Base-by-base conservation (phyloP, 2,113 vertebrate species). In the Noctilio leporinus region DNA sequence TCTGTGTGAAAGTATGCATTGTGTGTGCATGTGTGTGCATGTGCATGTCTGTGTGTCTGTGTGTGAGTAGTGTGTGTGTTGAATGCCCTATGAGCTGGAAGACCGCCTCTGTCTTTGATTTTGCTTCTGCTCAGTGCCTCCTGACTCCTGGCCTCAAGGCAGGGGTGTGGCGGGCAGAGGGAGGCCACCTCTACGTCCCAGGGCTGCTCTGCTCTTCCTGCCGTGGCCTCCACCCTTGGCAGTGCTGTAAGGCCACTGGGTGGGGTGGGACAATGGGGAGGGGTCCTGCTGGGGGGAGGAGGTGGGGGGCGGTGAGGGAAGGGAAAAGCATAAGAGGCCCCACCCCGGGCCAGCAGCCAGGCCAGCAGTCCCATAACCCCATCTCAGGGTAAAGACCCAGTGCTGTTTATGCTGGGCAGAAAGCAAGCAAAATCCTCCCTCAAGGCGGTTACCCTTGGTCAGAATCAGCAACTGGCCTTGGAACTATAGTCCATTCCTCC, bases 121-220 rank as follows among this genome's bases (percentile, higher is more conserved):
- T 78, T 55, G 17, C 73, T 88, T 70, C 57, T 38, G 26, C 84
- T 70, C 38, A 1, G 49, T 73, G 55, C 45, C 62, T 91, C 47
- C 40, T 89, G 83, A 22, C 45, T 38, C 64, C 93, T 81, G 94
- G 45, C 20, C 5, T 64, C 53, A 24, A 35, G 70, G 88, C 67
- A 70, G 30, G 35, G 84, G 28, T 73, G 72, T 10, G 88, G 55
- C 11, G 0, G 78, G 87, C 28, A 47, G 45, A 2, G 64, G 64
- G 19, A 2, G 8, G 91, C 30, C 15, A 30, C 62, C 33, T 28
- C 45, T 2, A 3, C 1, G 3, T 12, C 5, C 77, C 80, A 43
- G 65, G 86, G n/a, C 59, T 33, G 40, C 80, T 62, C 69, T 89
- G 59, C 35, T 47, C 77, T 89, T 88, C 80, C 86, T 43, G 86